A percentile compares a stretch with the other conserved stretches of the same genome.
Evolutionary conservation across 2,113 vertebrate species (phyloP).

Genomic region (Gymnarchus niloticus): DNA sequence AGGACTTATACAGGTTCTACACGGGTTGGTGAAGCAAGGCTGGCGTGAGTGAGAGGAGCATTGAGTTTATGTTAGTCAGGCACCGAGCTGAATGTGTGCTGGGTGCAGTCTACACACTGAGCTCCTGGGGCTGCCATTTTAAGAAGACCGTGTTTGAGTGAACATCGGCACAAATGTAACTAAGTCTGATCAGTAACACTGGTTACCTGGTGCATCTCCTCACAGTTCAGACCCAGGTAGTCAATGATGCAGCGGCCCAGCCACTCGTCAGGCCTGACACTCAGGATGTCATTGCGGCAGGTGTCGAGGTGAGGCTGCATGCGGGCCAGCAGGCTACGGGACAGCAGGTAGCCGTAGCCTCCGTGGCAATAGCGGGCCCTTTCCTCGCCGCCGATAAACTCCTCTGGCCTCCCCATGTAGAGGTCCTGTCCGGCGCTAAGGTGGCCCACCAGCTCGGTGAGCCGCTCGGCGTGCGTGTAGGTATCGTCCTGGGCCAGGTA

Average conservation of each 20-base stretch:
- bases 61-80: no score
- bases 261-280: constrained; percentile 91
- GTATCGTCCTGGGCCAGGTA: constrained; percentile 90
- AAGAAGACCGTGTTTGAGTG: background rate
- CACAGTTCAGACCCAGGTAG: constrained; percentile 80
- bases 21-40: no score
- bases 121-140: no score
- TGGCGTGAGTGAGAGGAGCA: no score
- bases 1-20: no score
- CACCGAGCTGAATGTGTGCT: no score
- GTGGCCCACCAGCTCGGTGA: constrained; percentile 77
- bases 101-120: no score
- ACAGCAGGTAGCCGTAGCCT: constrained; percentile 88
- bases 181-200: background rate
- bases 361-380: constrained; percentile 87
- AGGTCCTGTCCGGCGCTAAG: constrained; percentile 83
- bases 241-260: constrained; percentile 95
- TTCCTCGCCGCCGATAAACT: constrained; percentile 88
- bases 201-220: constrained; percentile 81
- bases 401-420: constrained; percentile 85
- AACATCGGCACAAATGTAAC: no score
- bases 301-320: constrained; percentile 79
- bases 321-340: constrained; percentile 80
- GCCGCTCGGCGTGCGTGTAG: constrained; percentile 78
- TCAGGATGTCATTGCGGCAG: constrained; percentile 92